A percentile compares a stretch with the other conserved stretches of the same genome.
Evolutionary conservation across 2,113 vertebrate genomes (phyloP).

Genomic region (Romanogobio albipinnatus): DNA sequence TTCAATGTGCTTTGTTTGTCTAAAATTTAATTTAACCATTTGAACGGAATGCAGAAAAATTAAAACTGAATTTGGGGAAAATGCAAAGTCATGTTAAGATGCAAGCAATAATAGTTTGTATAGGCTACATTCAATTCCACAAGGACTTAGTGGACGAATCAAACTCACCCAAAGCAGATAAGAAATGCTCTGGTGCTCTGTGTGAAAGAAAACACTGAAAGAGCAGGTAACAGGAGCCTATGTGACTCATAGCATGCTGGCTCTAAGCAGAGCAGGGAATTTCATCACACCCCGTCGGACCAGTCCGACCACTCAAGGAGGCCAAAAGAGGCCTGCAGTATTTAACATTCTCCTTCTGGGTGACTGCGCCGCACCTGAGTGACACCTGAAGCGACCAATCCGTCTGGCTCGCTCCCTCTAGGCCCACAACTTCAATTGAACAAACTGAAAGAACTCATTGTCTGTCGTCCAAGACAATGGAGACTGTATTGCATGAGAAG

Average conservation of each 20-base stretch:
- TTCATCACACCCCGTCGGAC: slow-evolving; percentile 51
- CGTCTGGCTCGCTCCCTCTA: background rate
- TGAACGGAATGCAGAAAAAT: too few relatives aligned
- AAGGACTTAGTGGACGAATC: background rate
- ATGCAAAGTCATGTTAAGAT: background rate
- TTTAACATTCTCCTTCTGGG: slow-evolving; percentile 13
- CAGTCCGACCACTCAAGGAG: slow-evolving; percentile 43
- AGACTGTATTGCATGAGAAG: background rate
- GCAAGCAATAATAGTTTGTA: background rate
- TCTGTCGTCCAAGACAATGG: slow-evolving; percentile 21
- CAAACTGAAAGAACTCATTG: slow-evolving; percentile 14
- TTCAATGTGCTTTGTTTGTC: too few relatives aligned
- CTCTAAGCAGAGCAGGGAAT: slow-evolving; percentile 31
- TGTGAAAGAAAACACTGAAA: slow-evolving; percentile 19
- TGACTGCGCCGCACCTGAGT: slow-evolving; percentile 21
- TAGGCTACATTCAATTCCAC: background rate
- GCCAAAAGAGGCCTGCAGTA: background rate
- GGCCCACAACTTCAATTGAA: background rate
- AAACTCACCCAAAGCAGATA: background rate
- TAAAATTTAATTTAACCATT: too few relatives aligned
- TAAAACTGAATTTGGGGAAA: too few relatives aligned
- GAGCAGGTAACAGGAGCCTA: slow-evolving; percentile 47
- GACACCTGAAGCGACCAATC: slow-evolving; percentile 12
- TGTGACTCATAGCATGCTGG: slow-evolving; percentile 24
- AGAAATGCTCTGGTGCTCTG: background rate